Evolutionary conservation across 37 sponge, comb jelly and placozoan species (phyloP), one percentile per base, ranked within the genome.

Genomic region (Dysidea cf. avara): DNA sequence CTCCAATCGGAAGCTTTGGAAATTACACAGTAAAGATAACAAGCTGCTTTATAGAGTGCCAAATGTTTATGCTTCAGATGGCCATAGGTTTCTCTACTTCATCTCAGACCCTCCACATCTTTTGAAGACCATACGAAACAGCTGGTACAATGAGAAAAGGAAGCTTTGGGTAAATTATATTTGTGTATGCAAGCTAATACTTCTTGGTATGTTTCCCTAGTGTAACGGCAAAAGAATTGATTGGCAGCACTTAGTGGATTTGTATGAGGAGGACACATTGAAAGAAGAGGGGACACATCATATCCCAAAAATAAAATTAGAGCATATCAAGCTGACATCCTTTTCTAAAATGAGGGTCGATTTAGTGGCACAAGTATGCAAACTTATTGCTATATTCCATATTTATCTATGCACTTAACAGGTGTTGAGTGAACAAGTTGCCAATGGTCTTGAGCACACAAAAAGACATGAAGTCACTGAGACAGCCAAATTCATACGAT

Each of bases 91-190:
- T 22, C n/a, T 71, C 20, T 81, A 52, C 56, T 81, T 81, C 35
- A 71, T 81, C 40, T 72, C 63, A 2, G 66, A 70, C 32, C 57
- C 82, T 25, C 82, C 74, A 29, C 82, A 81, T 58, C 33, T 81
- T 18, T 17, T 81, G 33, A 81, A 81, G 24, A 81, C 82, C 20
- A 57, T 64, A 11, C 24, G 82, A 29, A 81, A 81, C 34, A 52
- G 66, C 55, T 64, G 48, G 66, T 25, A n/a, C 11, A 63, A 48
- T 22, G 64, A 38, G 53, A 63, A 59, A 25, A 38, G 74, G 1
- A 52, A 24, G 14, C 59, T 81, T 11, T 66, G 74, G 82, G 82
- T 81, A 72, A 64, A 70, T 58, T 33, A 46, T 56, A 59, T 1
- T 9, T 53, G 38, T 5, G 25, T 26, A 24, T 32, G 60, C 68